phyloP scores from a whole-genome alignment of 2,888 invertebrate genomes.

The Caenorhabditis auriculariae region DNA sequence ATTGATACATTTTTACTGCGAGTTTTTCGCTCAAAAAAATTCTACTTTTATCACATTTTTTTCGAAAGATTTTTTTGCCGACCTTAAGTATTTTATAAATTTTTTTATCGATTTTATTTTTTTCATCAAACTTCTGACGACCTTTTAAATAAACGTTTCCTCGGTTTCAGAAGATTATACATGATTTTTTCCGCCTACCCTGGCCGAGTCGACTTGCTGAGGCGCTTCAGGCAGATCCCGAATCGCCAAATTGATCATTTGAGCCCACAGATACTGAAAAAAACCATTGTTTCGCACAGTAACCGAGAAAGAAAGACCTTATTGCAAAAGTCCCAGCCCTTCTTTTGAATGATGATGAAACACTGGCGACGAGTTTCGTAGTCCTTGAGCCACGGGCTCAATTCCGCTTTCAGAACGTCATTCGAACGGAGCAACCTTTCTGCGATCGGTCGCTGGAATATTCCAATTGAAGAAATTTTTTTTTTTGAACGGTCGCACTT shows the following conservation, averaged over 20 bases:
- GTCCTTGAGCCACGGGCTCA: slow-evolving; percentile 7
- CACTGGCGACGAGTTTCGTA: slow-evolving; percentile 14
- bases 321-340: slow-evolving; percentile 14
- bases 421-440: slow-evolving; percentile 6
- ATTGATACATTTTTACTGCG: too few relatives aligned
- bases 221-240: slow-evolving; percentile 6
- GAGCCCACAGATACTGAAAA: slow-evolving; percentile 15
- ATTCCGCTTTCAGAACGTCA: slow-evolving; percentile 21
- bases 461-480: slow-evolving; percentile 1
- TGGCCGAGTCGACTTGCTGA: background rate
- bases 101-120: background rate
- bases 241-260: slow-evolving; percentile 8
- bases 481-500: too few relatives aligned
- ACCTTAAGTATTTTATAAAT: background rate
- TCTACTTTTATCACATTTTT: background rate
- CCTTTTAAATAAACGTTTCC: background rate
- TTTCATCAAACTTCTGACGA: background rate
- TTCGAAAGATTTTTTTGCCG: background rate
- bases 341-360: slow-evolving; percentile 13
- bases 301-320: slow-evolving; percentile 1
- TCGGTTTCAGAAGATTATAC: background rate
- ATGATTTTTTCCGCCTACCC: background rate
- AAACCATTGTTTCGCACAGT: background rate
- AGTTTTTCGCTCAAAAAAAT: background rate
- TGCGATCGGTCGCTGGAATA: slow-evolving; percentile 12